Base-by-base conservation (phyloP, 2,113 vertebrate genomes). In the Phylloscopus trochiloides region DNA sequence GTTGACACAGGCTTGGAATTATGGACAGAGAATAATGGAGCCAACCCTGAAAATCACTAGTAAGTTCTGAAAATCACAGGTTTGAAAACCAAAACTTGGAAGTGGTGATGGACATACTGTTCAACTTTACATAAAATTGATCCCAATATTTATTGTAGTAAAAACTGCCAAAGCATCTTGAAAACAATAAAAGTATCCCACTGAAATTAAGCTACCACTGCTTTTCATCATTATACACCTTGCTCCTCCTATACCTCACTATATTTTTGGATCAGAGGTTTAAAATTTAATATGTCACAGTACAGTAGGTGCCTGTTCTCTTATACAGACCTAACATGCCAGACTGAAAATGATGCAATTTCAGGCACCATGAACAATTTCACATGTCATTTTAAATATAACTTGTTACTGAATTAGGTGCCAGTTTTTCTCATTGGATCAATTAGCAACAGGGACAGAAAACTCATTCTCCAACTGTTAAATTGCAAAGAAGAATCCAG, bases 381-480 rank as follows among this genome's bases (percentile, higher is more conserved):
- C 81, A 84, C 77, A 31, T 87, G 87, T 91, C 91, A 86, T 94
- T 96, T 97, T 88, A 96, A 96, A 94, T 94, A 88, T 52, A 95
- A 95, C 77, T 96, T 77, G 66, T 87, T 79, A 93, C 67, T 54
- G 77, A 95, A 95, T 84, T 84, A 93, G 77, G 74, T 95, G 90
- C 93, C 84, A 95, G 94, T 85, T 96, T 94, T 94, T 90, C 93
- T 95, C 93, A 93, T 88, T 92, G 83, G 93, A 92, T 94, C 91
- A 95, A 96, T 96, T 96, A 96, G 94, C 55, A 92, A 87, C 5
- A 9, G 83, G 71, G 88, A 94, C 10, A 28, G 88, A 93, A 95
- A 97, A 91, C 90, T 96, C 93, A 96, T 97, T 96, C 82, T 89
- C 92, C 96, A 95, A 90, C 88, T 90, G 94, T 70, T 74, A 95